phyloP scores from a whole-genome alignment of 2,113 vertebrate species.

The Tragelaphus buxtoni region DNA sequence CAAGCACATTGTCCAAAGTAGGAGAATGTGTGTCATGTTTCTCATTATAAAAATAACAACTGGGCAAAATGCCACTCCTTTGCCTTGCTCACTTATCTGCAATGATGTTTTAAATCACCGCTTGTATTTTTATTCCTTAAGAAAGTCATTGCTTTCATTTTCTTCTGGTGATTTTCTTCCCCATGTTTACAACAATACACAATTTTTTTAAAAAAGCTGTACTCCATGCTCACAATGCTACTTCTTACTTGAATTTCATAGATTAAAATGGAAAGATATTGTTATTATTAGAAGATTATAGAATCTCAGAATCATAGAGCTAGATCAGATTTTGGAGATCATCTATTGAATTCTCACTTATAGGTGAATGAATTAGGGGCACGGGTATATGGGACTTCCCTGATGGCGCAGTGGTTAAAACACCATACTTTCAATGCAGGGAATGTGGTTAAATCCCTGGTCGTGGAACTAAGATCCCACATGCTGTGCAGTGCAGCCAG shows the following conservation, averaged over 20 bases:
- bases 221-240: neutral
- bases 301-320: neutral
- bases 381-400: fast-evolving
- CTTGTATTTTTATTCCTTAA: neutral
- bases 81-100: neutral
- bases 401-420: neutral
- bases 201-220: neutral
- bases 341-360: neutral
- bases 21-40: neutral
- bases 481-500: neutral
- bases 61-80: neutral
- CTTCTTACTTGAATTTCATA: neutral
- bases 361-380: neutral
- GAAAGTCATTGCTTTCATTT: neutral
- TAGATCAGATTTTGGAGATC: neutral
- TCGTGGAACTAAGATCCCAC: neutral
- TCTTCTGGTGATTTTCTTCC: neutral
- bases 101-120: neutral
- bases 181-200: neutral
- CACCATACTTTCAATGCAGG: neutral
- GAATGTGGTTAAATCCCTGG: neutral
- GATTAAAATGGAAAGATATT: neutral
- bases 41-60: neutral
- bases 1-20: neutral
- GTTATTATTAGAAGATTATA: neutral